Base-by-base conservation (phyloP, 2,888 invertebrate genomes). In the Cyclophora albipunctata region DNA sequence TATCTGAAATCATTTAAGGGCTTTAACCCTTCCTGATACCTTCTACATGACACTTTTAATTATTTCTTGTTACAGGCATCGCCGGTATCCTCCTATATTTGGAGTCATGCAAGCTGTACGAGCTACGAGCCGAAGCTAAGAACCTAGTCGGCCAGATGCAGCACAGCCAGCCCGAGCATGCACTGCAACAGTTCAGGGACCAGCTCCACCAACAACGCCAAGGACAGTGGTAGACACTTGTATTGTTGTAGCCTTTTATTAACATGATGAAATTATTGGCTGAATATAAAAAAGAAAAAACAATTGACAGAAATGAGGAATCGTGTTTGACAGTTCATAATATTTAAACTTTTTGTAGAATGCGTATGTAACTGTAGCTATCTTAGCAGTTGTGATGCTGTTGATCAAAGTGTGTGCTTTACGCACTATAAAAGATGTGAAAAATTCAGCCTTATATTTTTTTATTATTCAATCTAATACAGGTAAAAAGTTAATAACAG, bases 131-230 rank as follows among this genome's bases (percentile, higher is more conserved):
- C 45, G 94, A 95, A 78, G 94, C 95, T 43, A 93, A 93, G 71
- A 96, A 95, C 83, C 89, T 96, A n/a, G 95, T 96, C 3, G 95
- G 93, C 85, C 96, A 96, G 76, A 96, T 96, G 96, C 94, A 96
- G 69, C 91, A 94, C 80, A 91, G 93, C 55, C 92, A 92, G 65
- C 88, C 91, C 0, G 89, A 91, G 58, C 87, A 90, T 55, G 83
- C 86, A 0, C 58, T 87, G 52, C 84, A 87, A 42, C 85, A 87
- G 51, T 66, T 86, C 42, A 78, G 85, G 2, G 81, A 84, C 20
- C 86, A 86, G 58, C 59, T 88, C 53, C 86, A 87, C 47, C 83
- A 84, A 50, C 86, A 87, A 48, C 79, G 84, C 7, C 54, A 64
- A 42, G 71, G 61, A 37, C 69, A 52, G 6, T 55, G 54, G 54